Conservation (phyloP, 2,888 invertebrate species). For the Esperia sulphurella region DNA sequence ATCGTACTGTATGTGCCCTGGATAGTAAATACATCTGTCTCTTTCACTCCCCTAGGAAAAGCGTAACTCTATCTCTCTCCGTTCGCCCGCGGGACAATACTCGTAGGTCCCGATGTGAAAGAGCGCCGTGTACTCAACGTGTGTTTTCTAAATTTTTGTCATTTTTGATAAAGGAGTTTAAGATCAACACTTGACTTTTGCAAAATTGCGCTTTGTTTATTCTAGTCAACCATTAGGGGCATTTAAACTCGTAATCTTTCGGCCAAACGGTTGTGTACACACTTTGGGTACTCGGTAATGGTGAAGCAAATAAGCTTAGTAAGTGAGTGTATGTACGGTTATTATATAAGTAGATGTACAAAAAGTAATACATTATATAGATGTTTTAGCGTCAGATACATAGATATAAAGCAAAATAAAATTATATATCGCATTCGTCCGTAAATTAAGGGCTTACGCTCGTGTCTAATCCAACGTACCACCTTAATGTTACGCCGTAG, state of each 20-base stretch:
- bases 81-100: conserved; percentile 74
- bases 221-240: conserved; percentile 45
- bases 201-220: conserved; percentile 26
- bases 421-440: conserved; percentile 80
- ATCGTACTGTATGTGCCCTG: conserved; percentile 12
- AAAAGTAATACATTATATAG: conserved; percentile 79
- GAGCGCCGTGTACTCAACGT: conserved; percentile 63
- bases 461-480: conserved; percentile 77
- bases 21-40: conserved; percentile 13
- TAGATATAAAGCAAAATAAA: conserved; percentile 78
- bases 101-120: conserved; percentile 52
- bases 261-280: conserved; percentile 44
- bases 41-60: conserved; percentile 20
- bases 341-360: conserved; percentile 79
- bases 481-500: conserved; percentile 77
- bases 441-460: conserved; percentile 78
- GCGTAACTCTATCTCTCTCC: conserved; percentile 14
- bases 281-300: conserved; percentile 62
- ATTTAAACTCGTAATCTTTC: conserved; percentile 23
- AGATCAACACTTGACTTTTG: conserved; percentile 17
- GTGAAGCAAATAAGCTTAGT: conserved; percentile 70
- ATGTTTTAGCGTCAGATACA: conserved; percentile 80
- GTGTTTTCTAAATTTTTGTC: conserved; percentile 37
- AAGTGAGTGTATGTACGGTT: conserved; percentile 73
- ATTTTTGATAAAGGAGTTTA: conserved; percentile 22